A percentile compares a stretch with the other conserved stretches of the same genome.
phyloP scores from a whole-genome alignment of 1,140 invertebrate species.

The Tetragnatha versicolor region DNA sequence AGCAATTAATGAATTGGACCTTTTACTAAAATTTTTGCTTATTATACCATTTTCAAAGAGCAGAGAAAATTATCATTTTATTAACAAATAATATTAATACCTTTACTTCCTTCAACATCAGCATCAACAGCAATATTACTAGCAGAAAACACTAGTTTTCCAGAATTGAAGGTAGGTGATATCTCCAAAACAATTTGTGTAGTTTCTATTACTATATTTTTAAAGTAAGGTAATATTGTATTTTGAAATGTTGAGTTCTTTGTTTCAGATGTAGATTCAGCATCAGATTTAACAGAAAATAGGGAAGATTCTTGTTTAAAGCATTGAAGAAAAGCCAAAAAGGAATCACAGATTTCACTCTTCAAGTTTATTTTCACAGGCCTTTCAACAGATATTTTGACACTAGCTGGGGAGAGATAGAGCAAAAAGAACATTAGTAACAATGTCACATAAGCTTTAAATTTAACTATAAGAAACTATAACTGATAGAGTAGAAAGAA shows the following conservation, averaged over 20 bases:
- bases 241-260: too few relatives aligned
- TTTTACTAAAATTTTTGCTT: too few relatives aligned
- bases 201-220: neutral
- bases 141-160: constrained; percentile 14
- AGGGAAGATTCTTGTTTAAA: constrained; percentile 1
- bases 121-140: neutral
- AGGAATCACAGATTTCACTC: neutral
- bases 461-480: neutral
- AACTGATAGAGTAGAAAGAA: neutral
- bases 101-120: constrained; percentile 15
- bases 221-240: neutral
- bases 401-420: constrained; percentile 11
- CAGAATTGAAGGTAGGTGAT: neutral
- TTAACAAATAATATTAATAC: neutral
- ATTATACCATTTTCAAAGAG: neutral
- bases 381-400: constrained; percentile 39
- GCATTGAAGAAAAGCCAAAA: constrained; percentile 5
- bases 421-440: neutral
- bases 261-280: neutral
- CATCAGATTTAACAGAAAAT: neutral
- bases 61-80: neutral
- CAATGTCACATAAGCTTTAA: neutral
- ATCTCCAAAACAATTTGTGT: constrained; percentile 27
- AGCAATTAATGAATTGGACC: too few relatives aligned
- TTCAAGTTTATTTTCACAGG: constrained; percentile 36